Conservation (phyloP, 2,888 invertebrate species). For the Peribatodes rhomboidaria region DNA sequence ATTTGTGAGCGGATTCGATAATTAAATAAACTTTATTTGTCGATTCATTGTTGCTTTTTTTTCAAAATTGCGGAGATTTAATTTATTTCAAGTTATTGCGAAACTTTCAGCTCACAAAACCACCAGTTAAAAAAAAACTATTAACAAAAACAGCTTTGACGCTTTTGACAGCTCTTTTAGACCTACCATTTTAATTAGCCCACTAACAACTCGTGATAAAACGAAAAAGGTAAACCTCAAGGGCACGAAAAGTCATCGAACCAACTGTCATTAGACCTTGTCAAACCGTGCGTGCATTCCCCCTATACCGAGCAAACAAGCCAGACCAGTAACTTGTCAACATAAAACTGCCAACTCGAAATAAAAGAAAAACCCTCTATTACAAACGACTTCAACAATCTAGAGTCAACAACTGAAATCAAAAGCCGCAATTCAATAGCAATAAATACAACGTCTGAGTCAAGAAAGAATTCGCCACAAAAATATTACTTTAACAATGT, state of each 20-base stretch:
- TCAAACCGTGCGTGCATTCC: background rate
- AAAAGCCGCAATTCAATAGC: slow-evolving; percentile 32
- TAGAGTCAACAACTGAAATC: slow-evolving; percentile 24
- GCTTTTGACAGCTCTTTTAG: too few species aligned
- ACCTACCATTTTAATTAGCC: too few species aligned
- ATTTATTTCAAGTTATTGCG: too few species aligned
- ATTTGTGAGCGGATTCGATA: too few species aligned
- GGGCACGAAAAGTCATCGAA: background rate
- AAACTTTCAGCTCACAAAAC: too few species aligned
- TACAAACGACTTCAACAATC: slow-evolving; percentile 6
- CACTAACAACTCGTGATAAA: too few species aligned
- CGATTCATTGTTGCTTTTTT: too few species aligned
- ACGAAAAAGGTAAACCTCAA: too few species aligned
- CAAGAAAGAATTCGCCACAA: slow-evolving; percentile 34
- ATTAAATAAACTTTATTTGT: too few species aligned
- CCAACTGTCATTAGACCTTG: background rate
- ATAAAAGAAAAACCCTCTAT: slow-evolving; percentile 13
- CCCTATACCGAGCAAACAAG: background rate
- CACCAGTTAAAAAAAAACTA: too few species aligned
- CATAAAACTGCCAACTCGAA: background rate
- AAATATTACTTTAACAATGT: slow-evolving; percentile 45
- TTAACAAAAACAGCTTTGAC: too few species aligned
- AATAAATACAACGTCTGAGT: slow-evolving; percentile 30
- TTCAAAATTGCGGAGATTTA: too few species aligned
- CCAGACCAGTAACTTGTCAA: background rate